These are phyloP conservation scores for Mythimna albipuncta DNA, from an alignment of 2,888 invertebrate species.

Conservation along the genomic window DNA sequence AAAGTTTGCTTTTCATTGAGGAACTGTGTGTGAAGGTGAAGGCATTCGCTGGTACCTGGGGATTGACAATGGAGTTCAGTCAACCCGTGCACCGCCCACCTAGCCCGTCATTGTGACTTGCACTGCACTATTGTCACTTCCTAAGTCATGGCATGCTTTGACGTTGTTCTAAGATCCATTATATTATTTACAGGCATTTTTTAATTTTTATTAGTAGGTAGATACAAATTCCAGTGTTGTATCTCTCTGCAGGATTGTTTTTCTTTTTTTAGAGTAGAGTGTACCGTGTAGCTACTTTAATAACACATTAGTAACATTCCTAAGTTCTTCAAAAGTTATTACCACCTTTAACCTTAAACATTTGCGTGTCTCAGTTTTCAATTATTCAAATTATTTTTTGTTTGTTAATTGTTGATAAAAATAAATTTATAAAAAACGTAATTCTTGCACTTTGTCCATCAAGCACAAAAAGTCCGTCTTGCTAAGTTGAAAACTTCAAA, in stretches of 20 bases:
- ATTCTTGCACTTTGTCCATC: constrained; percentile 24
- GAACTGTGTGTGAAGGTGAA: constrained; percentile 70
- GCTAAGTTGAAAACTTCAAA: constrained; percentile 62
- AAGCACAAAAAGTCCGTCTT: constrained; percentile 37
- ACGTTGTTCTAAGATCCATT: constrained; percentile 21
- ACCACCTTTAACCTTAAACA: not conserved
- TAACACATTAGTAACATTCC: not conserved
- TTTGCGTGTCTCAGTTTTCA: too few relatives aligned
- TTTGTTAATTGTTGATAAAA: not conserved
- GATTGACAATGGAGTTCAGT: constrained; percentile 87
- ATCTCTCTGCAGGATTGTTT: not conserved
- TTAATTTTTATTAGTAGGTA: not conserved
- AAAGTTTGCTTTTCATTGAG: constrained; percentile 72
- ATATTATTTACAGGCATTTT: not conserved
- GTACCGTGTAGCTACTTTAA: too few relatives aligned
- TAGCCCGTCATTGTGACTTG: constrained; percentile 82
- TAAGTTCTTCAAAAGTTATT: not conserved
- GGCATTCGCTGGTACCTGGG: constrained; percentile 80
- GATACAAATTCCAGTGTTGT: not conserved
- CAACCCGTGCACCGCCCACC: constrained; percentile 86
- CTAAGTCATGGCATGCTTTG: constrained; percentile 63
- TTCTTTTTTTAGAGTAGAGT: not conserved
- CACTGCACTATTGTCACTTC: constrained; percentile 81
- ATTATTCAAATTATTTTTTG: not conserved
- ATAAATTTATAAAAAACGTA: constrained; percentile 1